Evolutionary conservation across 2,888 invertebrate species (phyloP).

Genomic region (Drosophila colorata): DNA sequence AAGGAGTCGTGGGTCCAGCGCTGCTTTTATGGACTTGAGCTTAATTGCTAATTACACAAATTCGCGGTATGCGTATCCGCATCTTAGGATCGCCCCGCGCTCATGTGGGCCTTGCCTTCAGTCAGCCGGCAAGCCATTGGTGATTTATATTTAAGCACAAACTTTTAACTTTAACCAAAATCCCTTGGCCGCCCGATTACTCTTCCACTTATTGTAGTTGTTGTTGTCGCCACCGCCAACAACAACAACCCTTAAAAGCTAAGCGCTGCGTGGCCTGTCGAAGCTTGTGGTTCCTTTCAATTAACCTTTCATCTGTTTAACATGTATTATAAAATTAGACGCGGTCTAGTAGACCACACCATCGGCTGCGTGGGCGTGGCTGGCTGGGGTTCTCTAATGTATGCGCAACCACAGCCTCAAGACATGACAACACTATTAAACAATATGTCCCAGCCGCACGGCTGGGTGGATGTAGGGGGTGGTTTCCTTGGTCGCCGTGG

Average conservation of each 20-base stretch:
- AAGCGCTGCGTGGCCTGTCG: slow-evolving; percentile 70
- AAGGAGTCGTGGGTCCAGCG: slow-evolving; percentile 34
- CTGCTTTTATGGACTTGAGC: slow-evolving; percentile 52
- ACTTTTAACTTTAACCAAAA: slow-evolving; percentile 79
- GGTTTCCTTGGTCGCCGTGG: slow-evolving; percentile 28
- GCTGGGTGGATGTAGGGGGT: slow-evolving; percentile 21
- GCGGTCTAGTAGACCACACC: slow-evolving; percentile 70
- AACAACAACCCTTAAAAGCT: slow-evolving; percentile 69
- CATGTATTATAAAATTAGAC: slow-evolving; percentile 80
- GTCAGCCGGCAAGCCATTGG: slow-evolving; percentile 66
- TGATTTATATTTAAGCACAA: slow-evolving; percentile 79
- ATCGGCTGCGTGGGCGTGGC: slow-evolving; percentile 35
- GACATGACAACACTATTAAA: slow-evolving; percentile 79
- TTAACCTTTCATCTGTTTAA: slow-evolving; percentile 80
- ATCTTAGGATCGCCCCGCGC: slow-evolving; percentile 46
- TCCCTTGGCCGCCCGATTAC: slow-evolving; percentile 51
- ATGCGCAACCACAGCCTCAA: slow-evolving; percentile 76
- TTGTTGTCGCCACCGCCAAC: slow-evolving; percentile 50
- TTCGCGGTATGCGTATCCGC: slow-evolving; percentile 65
- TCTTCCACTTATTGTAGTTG: slow-evolving; percentile 19
- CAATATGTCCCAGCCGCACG: slow-evolving; percentile 60
- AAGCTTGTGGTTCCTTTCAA: slow-evolving; percentile 78
- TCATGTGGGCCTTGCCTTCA: slow-evolving; percentile 49
- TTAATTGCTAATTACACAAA: slow-evolving; percentile 80
- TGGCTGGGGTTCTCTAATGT: slow-evolving; percentile 61